Evolutionary conservation across 1,140 invertebrate species (phyloP).

Genomic region (Apis laboriosa): DNA sequence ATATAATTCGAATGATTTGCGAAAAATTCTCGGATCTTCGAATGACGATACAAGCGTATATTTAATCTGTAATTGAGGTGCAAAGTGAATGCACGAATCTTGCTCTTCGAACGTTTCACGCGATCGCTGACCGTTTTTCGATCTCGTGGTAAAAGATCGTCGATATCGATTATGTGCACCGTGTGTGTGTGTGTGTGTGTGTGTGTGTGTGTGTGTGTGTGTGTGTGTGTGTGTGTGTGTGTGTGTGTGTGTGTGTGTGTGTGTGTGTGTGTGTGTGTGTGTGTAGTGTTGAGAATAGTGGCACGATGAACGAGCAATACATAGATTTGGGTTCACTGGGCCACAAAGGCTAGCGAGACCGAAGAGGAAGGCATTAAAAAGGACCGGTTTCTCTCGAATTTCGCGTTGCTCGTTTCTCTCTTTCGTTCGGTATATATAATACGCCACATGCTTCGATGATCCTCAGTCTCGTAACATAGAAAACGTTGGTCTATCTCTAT

Average conservation of each 20-base stretch:
- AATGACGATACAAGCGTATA: background rate
- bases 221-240: too few relatives aligned
- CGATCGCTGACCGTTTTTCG: background rate
- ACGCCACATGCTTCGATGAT: slow-evolving; percentile 3
- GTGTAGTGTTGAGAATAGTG: background rate
- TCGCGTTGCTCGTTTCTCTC: background rate
- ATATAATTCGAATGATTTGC: too few relatives aligned
- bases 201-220: too few relatives aligned
- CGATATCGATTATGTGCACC: background rate
- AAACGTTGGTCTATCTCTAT: slow-evolving; percentile 47
- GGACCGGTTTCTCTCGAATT: background rate
- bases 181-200: background rate
- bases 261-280: background rate
- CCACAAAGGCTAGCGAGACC: slow-evolving; percentile 7
- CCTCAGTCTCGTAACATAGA: slow-evolving; percentile 53
- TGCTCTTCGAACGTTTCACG: background rate
- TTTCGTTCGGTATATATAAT: background rate
- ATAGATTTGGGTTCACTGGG: background rate
- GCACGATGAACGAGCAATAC: background rate
- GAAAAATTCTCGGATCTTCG: too few relatives aligned
- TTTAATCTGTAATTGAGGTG: background rate
- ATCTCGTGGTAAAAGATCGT: background rate
- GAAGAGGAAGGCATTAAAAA: slow-evolving; percentile 11
- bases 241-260: too few relatives aligned
- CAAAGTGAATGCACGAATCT: background rate